These are phyloP conservation scores for Synergus umbraculus DNA, from an alignment of 2,888 invertebrate species.

Conservation along the genomic window DNA sequence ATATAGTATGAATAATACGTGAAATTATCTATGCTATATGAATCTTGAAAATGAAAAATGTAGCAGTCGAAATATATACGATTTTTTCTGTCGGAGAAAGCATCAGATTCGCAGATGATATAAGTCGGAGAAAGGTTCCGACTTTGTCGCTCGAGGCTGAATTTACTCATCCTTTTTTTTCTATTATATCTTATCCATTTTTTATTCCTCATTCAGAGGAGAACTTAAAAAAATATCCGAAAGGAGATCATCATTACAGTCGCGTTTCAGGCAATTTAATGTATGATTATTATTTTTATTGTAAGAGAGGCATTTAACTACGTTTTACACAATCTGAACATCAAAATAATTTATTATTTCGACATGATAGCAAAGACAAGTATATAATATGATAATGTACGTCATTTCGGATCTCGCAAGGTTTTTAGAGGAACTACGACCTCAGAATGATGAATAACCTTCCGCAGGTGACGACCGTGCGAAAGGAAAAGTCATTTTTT, in stretches of 20 bases:
- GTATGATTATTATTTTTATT: too few relatives aligned
- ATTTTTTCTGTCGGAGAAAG: constrained; percentile 10
- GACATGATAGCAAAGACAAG: background rate
- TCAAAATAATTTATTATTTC: constrained; percentile 11
- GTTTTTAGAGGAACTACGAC: background rate
- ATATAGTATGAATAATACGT: too few relatives aligned
- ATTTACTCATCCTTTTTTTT: background rate
- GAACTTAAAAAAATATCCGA: too few relatives aligned
- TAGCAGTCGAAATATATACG: background rate
- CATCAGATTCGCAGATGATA: constrained; percentile 4
- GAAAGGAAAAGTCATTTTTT: constrained; percentile 24
- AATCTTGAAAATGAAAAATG: too few relatives aligned
- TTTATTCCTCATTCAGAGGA: background rate
- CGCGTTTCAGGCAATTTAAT: too few relatives aligned
- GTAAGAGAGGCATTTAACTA: too few relatives aligned
- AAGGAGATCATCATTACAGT: too few relatives aligned
- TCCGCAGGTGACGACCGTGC: constrained; percentile 9
- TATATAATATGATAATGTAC: too few relatives aligned
- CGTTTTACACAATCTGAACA: background rate
- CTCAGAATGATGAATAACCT: constrained; percentile 4
- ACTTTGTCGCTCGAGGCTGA: background rate
- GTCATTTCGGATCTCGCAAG: constrained; percentile 1
- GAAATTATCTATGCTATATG: too few relatives aligned
- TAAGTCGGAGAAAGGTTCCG: constrained; percentile 9
- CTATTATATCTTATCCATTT: background rate